These are phyloP conservation scores for Gymnodraco acuticeps DNA, from an alignment of 2,797 vertebrate species.

Conservation along the genomic window DNA sequence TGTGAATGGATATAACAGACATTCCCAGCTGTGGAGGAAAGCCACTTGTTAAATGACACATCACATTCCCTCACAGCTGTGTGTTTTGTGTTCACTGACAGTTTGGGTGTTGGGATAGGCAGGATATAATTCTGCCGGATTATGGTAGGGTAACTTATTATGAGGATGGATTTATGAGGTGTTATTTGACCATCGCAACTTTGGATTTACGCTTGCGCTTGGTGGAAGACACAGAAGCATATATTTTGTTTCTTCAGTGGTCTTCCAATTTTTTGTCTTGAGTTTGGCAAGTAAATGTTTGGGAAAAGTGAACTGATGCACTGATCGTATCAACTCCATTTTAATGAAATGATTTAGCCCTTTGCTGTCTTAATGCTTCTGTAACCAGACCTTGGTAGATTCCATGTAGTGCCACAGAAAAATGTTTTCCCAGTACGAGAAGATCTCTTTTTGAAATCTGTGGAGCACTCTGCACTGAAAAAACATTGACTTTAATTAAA, in stretches of 20 bases:
- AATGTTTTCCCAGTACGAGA: background rate
- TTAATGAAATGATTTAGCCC: background rate
- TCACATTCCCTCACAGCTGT: constrained; percentile 44
- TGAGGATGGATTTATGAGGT: background rate
- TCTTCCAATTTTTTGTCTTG: background rate
- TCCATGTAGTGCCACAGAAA: background rate
- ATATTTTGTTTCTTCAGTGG: background rate
- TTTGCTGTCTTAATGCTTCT: background rate
- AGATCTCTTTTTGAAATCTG: background rate
- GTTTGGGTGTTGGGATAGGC: constrained; percentile 18
- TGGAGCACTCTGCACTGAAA: background rate
- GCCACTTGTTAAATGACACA: constrained; percentile 65
- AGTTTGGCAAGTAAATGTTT: no score
- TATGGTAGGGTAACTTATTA: background rate
- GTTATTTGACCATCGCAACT: background rate
- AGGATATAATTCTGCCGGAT: background rate
- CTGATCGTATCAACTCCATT: background rate
- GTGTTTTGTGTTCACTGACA: constrained; percentile 22
- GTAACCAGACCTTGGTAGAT: background rate
- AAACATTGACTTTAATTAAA: no score
- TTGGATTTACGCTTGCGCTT: background rate
- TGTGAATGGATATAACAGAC: constrained; percentile 58
- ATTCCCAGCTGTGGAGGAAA: constrained; percentile 72
- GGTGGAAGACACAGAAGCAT: background rate
- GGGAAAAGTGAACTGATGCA: background rate